Evolutionary conservation across 2,113 vertebrate genomes (phyloP).

Genomic region (Abramis brama): DNA sequence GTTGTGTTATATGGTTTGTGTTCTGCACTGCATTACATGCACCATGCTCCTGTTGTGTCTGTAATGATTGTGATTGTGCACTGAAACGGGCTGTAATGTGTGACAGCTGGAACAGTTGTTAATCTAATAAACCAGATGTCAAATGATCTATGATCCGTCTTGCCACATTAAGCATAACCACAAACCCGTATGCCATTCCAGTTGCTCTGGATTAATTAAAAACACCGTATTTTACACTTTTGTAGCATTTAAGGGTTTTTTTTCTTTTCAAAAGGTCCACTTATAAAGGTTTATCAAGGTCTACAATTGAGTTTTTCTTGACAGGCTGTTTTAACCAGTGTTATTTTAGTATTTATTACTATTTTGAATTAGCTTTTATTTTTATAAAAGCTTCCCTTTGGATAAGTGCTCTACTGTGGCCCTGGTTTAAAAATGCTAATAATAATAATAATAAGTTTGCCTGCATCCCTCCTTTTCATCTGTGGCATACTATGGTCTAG

Average conservation of each 20-base stretch:
- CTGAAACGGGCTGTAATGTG: constrained; percentile 10
- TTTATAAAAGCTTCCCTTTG: no score
- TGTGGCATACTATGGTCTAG: no score
- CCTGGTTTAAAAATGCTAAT: no score
- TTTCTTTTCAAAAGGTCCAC: neutral
- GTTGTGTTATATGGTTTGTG: neutral
- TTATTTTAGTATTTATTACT: no score
- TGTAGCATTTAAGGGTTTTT: neutral
- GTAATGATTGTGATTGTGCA: neutral
- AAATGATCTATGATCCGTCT: constrained; percentile 29
- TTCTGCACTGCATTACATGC: neutral
- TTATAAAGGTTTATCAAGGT: neutral
- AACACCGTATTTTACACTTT: neutral
- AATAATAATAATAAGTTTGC: no score
- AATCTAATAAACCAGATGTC: constrained; percentile 28
- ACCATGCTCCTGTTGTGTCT: neutral
- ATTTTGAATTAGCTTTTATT: no score
- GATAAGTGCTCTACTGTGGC: no score
- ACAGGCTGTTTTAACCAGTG: neutral
- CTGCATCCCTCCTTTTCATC: no score
- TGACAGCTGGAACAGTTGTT: constrained; percentile 23
- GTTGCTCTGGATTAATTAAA: constrained; percentile 2
- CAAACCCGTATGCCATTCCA: neutral
- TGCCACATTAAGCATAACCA: constrained; percentile 15
- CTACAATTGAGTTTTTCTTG: neutral